Evolutionary conservation across 2,113 vertebrate species (phyloP).

Genomic region (Triplophysa tibetana): DNA sequence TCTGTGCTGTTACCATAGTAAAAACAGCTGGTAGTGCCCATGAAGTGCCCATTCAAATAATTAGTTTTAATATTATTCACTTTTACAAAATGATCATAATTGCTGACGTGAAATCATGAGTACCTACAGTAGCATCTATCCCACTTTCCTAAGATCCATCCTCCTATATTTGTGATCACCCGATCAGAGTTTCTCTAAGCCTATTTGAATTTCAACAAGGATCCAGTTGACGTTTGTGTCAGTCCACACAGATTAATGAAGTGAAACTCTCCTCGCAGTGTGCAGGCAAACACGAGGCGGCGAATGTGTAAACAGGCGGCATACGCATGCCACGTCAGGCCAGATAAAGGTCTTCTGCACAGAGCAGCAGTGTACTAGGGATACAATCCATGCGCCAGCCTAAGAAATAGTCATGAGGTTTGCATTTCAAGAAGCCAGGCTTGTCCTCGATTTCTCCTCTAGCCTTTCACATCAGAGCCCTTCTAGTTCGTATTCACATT

Average conservation of each 20-base stretch:
- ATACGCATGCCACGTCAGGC: constrained; percentile 21
- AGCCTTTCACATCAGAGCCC: constrained; percentile 11
- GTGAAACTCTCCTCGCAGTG: constrained; percentile 35
- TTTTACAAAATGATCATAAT: too few relatives aligned
- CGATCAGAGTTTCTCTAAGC: constrained; percentile 1
- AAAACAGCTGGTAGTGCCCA: too few relatives aligned
- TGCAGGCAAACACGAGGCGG: constrained; percentile 42
- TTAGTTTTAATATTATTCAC: too few relatives aligned
- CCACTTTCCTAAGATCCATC: neutral
- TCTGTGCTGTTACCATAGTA: too few relatives aligned
- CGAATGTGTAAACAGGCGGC: constrained; percentile 37
- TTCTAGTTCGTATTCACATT: constrained; percentile 6
- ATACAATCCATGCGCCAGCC: constrained; percentile 13
- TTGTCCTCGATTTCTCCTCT: constrained; percentile 36
- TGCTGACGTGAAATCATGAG: too few relatives aligned
- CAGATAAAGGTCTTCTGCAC: constrained; percentile 33
- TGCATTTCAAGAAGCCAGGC: constrained; percentile 25
- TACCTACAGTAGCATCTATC: too few relatives aligned
- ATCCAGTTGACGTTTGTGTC: constrained; percentile 33
- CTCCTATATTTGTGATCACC: neutral
- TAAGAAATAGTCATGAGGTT: constrained; percentile 32
- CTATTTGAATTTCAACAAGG: constrained; percentile 42
- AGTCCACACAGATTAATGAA: constrained; percentile 48
- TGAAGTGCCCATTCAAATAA: too few relatives aligned
- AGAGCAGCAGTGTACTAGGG: constrained; percentile 23